Evolutionary conservation across 92 coral and sea anemone species (phyloP).

Genomic region (Galaxea fascicularis): DNA sequence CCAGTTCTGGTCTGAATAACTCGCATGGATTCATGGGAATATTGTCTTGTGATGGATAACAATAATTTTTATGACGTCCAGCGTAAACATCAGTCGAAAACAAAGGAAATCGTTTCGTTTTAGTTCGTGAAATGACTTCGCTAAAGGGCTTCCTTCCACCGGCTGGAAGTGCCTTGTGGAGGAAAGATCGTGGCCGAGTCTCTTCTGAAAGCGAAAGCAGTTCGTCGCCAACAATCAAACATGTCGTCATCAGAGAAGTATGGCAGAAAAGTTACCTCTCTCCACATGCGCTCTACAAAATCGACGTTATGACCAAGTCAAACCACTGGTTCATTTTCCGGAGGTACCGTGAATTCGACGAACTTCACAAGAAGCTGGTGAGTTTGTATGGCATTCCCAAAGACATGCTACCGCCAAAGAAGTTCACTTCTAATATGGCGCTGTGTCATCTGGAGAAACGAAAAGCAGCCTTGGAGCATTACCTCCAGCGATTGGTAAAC

Average conservation of each 20-base stretch:
- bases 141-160: constrained; percentile 88
- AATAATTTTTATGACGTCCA: neutral
- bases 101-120: neutral
- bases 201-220: constrained; percentile 67
- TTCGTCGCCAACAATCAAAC: constrained; percentile 80
- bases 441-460: constrained; percentile 82
- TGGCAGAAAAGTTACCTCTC: constrained; percentile 92
- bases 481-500: constrained; percentile 94
- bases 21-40: constrained; percentile 29
- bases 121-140: constrained; percentile 76
- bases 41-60: neutral
- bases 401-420: constrained; percentile 97
- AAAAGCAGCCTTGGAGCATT: constrained; percentile 91
- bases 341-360: constrained; percentile 88
- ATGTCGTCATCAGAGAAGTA: constrained; percentile 95
- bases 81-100: neutral
- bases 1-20: too few species aligned
- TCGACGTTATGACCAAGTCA: constrained; percentile 97
- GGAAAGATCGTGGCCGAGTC: constrained; percentile 86
- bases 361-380: constrained; percentile 85
- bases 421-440: constrained; percentile 83
- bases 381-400: constrained; percentile 87
- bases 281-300: constrained; percentile 95
- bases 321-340: constrained; percentile 98
- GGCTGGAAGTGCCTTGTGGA: constrained; percentile 95